phyloP scores from a whole-genome alignment of 1,140 invertebrate genomes.

The Melanaphis sacchari region DNA sequence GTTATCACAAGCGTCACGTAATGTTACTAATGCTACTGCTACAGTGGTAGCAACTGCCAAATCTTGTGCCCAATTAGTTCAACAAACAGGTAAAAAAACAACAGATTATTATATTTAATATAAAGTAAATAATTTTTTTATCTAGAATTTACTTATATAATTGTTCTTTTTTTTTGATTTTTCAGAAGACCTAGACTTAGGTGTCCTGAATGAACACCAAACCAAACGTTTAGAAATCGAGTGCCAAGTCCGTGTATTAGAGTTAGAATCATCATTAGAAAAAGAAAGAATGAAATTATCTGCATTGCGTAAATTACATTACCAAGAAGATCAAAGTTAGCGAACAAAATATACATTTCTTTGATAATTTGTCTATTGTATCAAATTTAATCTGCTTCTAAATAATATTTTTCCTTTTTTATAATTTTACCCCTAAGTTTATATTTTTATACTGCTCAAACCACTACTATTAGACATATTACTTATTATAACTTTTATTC shows the following conservation, averaged over 20 bases:
- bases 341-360: background rate
- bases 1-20: constrained; percentile 83
- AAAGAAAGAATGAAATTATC: constrained; percentile 84
- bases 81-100: constrained; percentile 75
- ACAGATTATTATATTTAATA: background rate
- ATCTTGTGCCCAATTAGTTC: constrained; percentile 82
- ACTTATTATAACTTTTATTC: background rate
- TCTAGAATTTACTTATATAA: background rate
- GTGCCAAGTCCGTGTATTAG: constrained; percentile 87
- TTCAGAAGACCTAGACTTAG: constrained; percentile 83
- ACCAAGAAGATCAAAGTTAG: constrained; percentile 71
- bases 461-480: background rate
- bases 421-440: background rate
- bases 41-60: constrained; percentile 93
- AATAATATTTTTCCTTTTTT: background rate
- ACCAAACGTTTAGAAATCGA: constrained; percentile 97
- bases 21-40: constrained; percentile 88
- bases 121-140: background rate
- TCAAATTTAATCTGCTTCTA: background rate
- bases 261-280: constrained; percentile 89
- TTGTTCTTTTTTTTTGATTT: constrained; percentile 40
- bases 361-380: background rate
- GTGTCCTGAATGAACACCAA: constrained; percentile 88
- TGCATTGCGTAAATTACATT: constrained; percentile 89
- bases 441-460: background rate